These are phyloP conservation scores for Orchestes rusci DNA, from an alignment of 2,888 invertebrate genomes.

Conservation along the genomic window DNA sequence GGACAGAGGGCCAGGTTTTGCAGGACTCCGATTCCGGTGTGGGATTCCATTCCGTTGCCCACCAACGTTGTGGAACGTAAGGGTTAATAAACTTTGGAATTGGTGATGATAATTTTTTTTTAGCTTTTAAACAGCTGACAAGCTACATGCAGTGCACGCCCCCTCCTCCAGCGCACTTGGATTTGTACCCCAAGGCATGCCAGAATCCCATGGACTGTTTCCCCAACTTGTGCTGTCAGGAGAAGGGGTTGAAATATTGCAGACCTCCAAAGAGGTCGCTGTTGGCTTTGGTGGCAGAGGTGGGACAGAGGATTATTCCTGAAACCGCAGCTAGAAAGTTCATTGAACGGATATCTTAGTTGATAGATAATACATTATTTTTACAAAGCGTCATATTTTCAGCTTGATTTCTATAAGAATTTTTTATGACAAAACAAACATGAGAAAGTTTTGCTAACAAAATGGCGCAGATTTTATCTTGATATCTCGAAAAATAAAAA, in stretches of 20 bases:
- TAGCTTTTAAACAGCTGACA: constrained; percentile 42
- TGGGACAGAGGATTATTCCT: constrained; percentile 44
- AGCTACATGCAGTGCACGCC: constrained; percentile 69
- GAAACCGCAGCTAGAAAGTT: constrained; percentile 33
- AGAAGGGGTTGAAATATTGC: constrained; percentile 63
- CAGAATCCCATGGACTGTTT: constrained; percentile 67
- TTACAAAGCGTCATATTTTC: too few relatives aligned
- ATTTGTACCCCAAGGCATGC: constrained; percentile 64
- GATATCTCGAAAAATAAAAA: too few relatives aligned
- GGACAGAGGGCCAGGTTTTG: constrained; percentile 58
- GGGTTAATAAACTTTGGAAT: too few relatives aligned
- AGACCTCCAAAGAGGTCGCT: constrained; percentile 67
- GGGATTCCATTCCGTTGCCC: constrained; percentile 56
- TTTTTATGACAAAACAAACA: too few relatives aligned
- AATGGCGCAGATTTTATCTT: too few relatives aligned
- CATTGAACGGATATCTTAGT: constrained; percentile 30
- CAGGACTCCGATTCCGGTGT: constrained; percentile 59
- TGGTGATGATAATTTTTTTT: constrained; percentile 12
- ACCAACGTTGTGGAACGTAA: constrained; percentile 58
- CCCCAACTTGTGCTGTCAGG: constrained; percentile 74
- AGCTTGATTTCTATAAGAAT: too few relatives aligned
- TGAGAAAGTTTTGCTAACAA: too few relatives aligned
- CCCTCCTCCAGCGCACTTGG: constrained; percentile 58
- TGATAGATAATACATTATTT: neutral
- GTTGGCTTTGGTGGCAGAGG: constrained; percentile 56